Conservation (phyloP, 2,888 invertebrate genomes). For the Acleris laterana region DNA sequence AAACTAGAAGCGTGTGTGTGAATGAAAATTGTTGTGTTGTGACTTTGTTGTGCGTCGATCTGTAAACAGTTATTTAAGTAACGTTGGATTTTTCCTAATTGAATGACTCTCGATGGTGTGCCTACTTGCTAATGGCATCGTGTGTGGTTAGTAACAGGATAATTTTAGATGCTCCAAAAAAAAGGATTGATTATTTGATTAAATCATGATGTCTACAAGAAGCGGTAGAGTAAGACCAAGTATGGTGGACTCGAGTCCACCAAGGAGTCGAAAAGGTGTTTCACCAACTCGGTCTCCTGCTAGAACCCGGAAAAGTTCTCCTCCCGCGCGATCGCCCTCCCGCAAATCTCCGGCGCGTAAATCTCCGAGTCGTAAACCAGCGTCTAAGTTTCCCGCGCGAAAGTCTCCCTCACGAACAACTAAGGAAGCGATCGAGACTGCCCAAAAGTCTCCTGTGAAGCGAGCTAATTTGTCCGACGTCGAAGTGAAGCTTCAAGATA, state of each 20-base stretch:
- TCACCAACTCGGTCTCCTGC: conserved; percentile 78
- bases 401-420: conserved; percentile 73
- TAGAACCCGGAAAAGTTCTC: conserved; percentile 70
- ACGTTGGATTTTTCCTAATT: conserved; percentile 31
- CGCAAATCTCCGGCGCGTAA: conserved; percentile 82
- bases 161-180: conserved; percentile 61
- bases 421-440: conserved; percentile 54
- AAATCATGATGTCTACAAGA: conserved; percentile 69
- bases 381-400: conserved; percentile 68
- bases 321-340: conserved; percentile 63
- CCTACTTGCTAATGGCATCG: conserved; percentile 51
- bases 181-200: conserved; percentile 40
- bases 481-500: conserved; percentile 56
- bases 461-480: conserved; percentile 58
- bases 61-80: conserved; percentile 38
- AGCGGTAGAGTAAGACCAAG: conserved; percentile 68
- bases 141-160: conserved; percentile 65
- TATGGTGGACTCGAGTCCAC: conserved; percentile 66
- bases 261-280: conserved; percentile 64
- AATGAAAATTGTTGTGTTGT: conserved; percentile 45
- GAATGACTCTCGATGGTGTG: conserved; percentile 36
- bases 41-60: conserved; percentile 46
- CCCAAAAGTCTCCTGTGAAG: conserved; percentile 66
- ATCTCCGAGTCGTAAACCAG: conserved; percentile 76
- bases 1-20: conserved; percentile 54